Evolutionary conservation across 2,888 invertebrate species (phyloP).

Genomic region (Cephus runcator): DNA sequence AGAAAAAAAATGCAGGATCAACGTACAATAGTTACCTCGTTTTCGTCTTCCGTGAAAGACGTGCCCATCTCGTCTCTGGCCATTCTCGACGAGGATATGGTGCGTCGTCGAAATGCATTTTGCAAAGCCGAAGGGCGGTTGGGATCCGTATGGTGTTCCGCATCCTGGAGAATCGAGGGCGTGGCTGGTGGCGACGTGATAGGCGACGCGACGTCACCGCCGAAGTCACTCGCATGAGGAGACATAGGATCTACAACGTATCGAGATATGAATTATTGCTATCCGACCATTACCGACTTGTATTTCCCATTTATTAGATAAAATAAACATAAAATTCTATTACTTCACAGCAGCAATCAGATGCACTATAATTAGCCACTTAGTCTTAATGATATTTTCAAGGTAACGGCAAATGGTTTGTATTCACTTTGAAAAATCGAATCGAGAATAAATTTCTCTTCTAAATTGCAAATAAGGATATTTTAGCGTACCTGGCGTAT

Average conservation of each 20-base stretch:
- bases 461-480: background rate
- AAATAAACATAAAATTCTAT: background rate
- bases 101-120: constrained; percentile 55
- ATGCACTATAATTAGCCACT: background rate
- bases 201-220: constrained; percentile 64
- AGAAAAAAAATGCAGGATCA: background rate
- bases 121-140: constrained; percentile 54
- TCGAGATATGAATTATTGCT: background rate
- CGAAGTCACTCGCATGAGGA: constrained; percentile 67
- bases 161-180: constrained; percentile 61
- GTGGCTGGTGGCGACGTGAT: constrained; percentile 69
- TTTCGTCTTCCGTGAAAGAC: constrained; percentile 53
- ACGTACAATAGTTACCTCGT: constrained; percentile 46
- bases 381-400: background rate
- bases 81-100: constrained; percentile 49
- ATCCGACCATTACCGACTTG: background rate
- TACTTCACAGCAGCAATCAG: background rate
- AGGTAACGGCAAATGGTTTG: no score
- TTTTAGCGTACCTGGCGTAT: constrained; percentile 71
- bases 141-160: constrained; percentile 44
- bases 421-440: background rate
- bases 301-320: background rate
- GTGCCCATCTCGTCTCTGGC: constrained; percentile 50
- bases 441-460: background rate
- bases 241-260: constrained; percentile 71